phyloP scores from a whole-genome alignment of 2,113 vertebrate species.

The Numida meleagris region DNA sequence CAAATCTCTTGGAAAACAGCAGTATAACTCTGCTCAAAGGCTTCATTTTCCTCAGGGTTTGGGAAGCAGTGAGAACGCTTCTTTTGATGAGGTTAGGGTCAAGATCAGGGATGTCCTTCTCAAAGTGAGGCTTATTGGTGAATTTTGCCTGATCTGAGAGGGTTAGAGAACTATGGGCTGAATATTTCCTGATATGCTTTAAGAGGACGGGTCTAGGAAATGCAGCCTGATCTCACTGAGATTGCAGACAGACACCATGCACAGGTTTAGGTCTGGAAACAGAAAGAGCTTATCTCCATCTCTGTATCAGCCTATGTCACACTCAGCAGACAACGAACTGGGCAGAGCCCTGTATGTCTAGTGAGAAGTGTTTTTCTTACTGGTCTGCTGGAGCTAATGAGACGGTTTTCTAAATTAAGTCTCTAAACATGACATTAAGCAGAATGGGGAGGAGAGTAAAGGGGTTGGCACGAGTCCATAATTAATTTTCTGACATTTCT shows the following conservation, averaged over 20 bases:
- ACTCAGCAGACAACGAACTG: not conserved
- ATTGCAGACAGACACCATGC: not conserved
- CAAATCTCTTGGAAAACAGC: not conserved
- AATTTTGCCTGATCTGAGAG: fast-evolving
- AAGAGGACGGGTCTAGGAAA: not conserved
- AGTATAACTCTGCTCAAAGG: fast-evolving
- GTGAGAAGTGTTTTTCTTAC: not conserved
- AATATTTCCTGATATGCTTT: fast-evolving
- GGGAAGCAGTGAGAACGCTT: not conserved
- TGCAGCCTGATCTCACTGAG: not conserved
- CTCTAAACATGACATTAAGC: slow-evolving; percentile 34
- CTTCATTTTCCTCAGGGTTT: fast-evolving
- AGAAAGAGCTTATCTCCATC: not conserved
- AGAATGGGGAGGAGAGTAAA: not conserved
- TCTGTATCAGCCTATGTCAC: not conserved
- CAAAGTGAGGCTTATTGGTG: not conserved
- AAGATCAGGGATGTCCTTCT: not conserved
- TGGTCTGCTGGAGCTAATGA: slow-evolving; percentile 5
- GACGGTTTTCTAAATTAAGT: slow-evolving; percentile 21
- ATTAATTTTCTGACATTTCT: slow-evolving; percentile 61
- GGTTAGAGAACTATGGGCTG: not conserved
- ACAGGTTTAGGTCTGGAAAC: not conserved
- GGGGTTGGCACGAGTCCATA: slow-evolving; percentile 34
- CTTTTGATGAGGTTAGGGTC: fast-evolving
- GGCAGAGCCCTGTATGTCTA: not conserved